Base-by-base conservation (phyloP, 2,888 invertebrate genomes). In the Eilema sororculum region DNA sequence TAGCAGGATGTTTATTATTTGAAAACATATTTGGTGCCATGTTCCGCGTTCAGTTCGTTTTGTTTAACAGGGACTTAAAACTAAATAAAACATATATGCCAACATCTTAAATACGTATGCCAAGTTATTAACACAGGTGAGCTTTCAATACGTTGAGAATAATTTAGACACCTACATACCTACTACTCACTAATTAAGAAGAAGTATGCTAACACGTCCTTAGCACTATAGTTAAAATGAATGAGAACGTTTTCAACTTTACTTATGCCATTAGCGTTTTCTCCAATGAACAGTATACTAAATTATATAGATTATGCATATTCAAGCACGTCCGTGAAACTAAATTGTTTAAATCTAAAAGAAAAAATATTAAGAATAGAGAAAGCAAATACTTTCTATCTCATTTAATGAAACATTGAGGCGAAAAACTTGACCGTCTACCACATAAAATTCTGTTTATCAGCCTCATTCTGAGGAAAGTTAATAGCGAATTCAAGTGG, bases 361-460 rank as follows among this genome's bases (percentile, higher is more conserved):
- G 56, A 72, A 74, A 64, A 12, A 60, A 41, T 46, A 67, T 71
- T 65, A 57, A 63, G 65, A 67, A 69, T 67, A 76, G 72, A 71
- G 78, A 79, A 80, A 80, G 79, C 68, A 65, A 76, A 76, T 70
- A 78, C 69, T 80, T 78, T 80, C 68, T 56, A 68, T 30, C 56
- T 69, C 74, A 76, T 72, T 69, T 58, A 74, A 75, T 63, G 37
- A 70, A 67, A 57, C 66, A 59, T 69, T 71, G 71, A 68, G 41
- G 67, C 9, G 52, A 73, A 65, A 73, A 64, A 71, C 75, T 69
- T 59, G 65, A 65, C 25, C 71, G 62, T 71, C 72, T 71, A 72
- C 80, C 76, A 74, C 52, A 41, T 76, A 61, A 72, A 74, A 72
- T 76, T 67, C 58, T 74, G 65, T 60, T 72, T 76, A 68, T 63